Conservation (phyloP, 2,888 invertebrate species). For the Microctonus brassicae region DNA sequence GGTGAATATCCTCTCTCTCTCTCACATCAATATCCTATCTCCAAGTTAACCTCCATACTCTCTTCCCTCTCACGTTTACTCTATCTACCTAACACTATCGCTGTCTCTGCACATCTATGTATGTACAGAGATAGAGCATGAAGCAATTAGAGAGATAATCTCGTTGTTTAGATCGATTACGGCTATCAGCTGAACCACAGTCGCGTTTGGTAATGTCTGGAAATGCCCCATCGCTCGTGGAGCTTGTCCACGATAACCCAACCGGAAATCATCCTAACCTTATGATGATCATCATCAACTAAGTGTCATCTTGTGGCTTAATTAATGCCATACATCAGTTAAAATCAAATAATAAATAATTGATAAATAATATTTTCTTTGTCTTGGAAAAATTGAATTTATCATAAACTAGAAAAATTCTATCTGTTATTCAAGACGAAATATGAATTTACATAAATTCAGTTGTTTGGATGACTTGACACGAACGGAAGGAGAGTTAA, state of each 20-base stretch:
- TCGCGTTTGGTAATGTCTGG: constrained; percentile 13
- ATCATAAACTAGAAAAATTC: no score
- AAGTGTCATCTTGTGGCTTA: background rate
- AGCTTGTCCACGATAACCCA: constrained; percentile 8
- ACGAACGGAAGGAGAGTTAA: background rate
- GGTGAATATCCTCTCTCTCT: background rate
- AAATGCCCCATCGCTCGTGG: constrained; percentile 7
- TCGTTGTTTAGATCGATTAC: constrained; percentile 61
- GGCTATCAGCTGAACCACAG: constrained; percentile 34
- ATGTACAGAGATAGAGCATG: constrained; percentile 29
- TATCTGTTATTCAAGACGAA: no score
- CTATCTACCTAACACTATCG: background rate
- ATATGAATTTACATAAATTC: background rate
- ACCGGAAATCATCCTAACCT: background rate
- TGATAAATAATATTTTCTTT: no score
- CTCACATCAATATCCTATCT: background rate
- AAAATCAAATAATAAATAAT: background rate
- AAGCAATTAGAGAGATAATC: constrained; percentile 59
- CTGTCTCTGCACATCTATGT: background rate
- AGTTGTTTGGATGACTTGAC: background rate
- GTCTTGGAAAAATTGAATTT: no score
- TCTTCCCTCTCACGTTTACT: background rate
- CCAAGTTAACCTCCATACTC: background rate
- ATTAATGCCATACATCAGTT: background rate
- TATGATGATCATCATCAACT: background rate